Evolutionary conservation across 2,113 vertebrate species (phyloP), one percentile per base, ranked within the genome.

Genomic region (Myodes glareolus): DNA sequence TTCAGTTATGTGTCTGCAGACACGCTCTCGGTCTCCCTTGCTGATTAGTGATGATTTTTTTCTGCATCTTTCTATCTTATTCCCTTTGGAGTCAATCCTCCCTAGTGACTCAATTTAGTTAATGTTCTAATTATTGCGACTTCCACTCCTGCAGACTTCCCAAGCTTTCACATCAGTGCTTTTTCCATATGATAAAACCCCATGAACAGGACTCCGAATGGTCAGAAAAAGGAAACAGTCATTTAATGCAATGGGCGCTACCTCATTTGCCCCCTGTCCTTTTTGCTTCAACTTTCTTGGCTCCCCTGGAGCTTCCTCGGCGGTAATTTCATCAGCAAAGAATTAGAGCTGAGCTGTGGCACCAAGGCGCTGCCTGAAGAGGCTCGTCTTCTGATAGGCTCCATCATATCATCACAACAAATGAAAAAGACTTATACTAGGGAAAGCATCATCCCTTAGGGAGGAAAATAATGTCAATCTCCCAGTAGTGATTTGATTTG

Each of bases 21-120:
- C 36, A 0, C 39, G 12, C 58, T 33, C 50, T 55, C 0, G 88
- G 73, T 92, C 63, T 52, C 61, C 84, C 36, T 16, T 87, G n/a
- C 36, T 92, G 86, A 87, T 90, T 76, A 76, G 95, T 95, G 91
- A 89, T 94, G 25, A 81, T 76, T 96, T 96, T 96, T 96, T 95
- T 90, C 52, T 88, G 31, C 75, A n/a, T 91, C 85, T 65, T 65
- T 93, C 80, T 75, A 27, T 92, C 65, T 85, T 70, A 92, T 63
- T 93, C 90, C 58, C 70, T 92, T 92, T 70, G 87, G 88, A 82
- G 91, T 65, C 81, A 77, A 33, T 72, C 10, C 3, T 93, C 88
- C 75, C 72, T 50, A 36, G 58, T 94, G 90, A 96, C 90, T 97
- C 96, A 90, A 93, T 96, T 96, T 96, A 95, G 88, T 94, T 97